Conservation (phyloP, 1,140 invertebrate species). For the Drosophila paulistorum region DNA sequence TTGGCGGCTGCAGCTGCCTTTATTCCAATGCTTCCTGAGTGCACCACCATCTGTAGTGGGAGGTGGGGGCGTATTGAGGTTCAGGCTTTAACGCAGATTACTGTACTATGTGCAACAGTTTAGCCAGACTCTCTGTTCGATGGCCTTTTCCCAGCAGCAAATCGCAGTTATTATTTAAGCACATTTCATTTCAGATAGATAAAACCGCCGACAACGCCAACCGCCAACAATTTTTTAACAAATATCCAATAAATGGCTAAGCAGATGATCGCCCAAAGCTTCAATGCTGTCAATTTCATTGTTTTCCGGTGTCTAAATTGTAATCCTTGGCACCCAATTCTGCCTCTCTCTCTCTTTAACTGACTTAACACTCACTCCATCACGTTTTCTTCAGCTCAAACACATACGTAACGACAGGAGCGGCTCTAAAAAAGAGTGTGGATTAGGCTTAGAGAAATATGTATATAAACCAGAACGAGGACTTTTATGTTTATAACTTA, state of each 20-base stretch:
- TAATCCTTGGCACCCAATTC: conserved; percentile 44
- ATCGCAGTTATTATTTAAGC: conserved; percentile 34
- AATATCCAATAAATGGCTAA: conserved; percentile 58
- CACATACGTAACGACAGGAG: conserved; percentile 44
- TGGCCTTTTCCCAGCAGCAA: background rate
- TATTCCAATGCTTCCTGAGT: conserved; percentile 32
- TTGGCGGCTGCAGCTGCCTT: conserved; percentile 18
- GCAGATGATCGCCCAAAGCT: conserved; percentile 69
- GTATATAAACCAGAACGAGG: too few species aligned
- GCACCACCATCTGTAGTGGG: conserved; percentile 29
- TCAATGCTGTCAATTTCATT: conserved; percentile 73
- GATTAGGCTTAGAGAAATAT: too few species aligned
- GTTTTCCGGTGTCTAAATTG: conserved; percentile 82
- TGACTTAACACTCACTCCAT: conserved; percentile 1
- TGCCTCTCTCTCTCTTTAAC: background rate
- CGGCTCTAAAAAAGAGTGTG: background rate
- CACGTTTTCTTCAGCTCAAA: background rate
- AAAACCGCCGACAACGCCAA: conserved; percentile 38
- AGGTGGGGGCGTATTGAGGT: too few species aligned
- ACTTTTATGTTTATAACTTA: too few species aligned
- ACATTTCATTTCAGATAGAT: conserved; percentile 34
- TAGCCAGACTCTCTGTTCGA: conserved; percentile 16
- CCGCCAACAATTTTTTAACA: conserved; percentile 45
- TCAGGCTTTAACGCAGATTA: background rate
- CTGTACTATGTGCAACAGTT: too few species aligned